Evolutionary conservation across 2,888 invertebrate species (phyloP), one percentile per base, ranked within the genome.

Genomic region (Portevinia maculata): DNA sequence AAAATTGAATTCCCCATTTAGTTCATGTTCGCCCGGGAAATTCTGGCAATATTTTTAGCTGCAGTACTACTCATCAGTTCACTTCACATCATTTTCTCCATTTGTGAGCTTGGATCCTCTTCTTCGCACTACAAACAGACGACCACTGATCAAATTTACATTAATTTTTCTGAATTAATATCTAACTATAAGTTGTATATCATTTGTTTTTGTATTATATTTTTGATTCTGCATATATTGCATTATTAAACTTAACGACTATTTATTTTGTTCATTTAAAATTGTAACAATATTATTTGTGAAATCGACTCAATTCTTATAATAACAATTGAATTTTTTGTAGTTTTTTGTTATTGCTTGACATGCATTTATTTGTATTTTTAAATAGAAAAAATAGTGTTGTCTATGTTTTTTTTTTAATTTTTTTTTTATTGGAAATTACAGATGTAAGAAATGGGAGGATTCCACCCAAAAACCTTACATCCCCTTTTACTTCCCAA

Each of bases 231-330:
- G 46, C 34, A 59, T 59, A 44, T 67, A 44, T 15, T 19, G 19
- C 19, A 60, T 79, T 60, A 67, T 59, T 79, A 79, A 73, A 67
- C 73, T 73, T 79, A 79, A 67, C 53, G 53, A 50, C 52, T 79
- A 79, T 67, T 60, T 65, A 32, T 60, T 41, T 55, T 53, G 55
- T 62, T 48, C 17, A 46, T 39, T 62, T 59, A 52, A 21, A 37
- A 52, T 52, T 73, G 41, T 73, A 73, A 79, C 73, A 79, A 67
- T 73, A 60, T 55, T 70, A 34, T 52, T 46, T 76, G 60, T n/a
- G 34, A 48, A 46, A 32, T 60, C 46, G 21, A 52, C 39, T 52
- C 44, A 34, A 67, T 57, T 39, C 7, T 39, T 17, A 13, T 32
- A n/a, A n/a, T n/a, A 53, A 52, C 64, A 64, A 64, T 64, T 64